Percentiles rank a stretch among this genome's conserved stretches.
These are phyloP conservation scores for Kryphioiulus occultus DNA, from an alignment of 2,888 invertebrate species.

Conservation along the genomic window DNA sequence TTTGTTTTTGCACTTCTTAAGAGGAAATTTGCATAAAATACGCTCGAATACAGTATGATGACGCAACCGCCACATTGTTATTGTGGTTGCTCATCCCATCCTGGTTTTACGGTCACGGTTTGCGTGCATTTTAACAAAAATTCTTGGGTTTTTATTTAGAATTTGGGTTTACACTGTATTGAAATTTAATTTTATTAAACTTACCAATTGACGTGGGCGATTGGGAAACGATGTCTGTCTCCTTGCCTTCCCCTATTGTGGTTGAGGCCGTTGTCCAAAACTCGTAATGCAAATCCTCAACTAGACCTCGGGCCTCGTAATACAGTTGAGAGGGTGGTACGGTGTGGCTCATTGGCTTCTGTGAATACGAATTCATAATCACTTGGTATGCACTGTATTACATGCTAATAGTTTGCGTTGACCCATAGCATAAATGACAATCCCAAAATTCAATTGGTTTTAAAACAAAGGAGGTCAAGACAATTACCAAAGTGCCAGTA, in stretches of 20 bases:
- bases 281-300: conserved; percentile 58
- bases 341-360: conserved; percentile 52
- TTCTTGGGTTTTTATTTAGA: too few relatives aligned
- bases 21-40: too few relatives aligned
- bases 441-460: too few relatives aligned
- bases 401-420: neutral
- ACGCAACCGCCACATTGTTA: too few relatives aligned
- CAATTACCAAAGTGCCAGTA: too few relatives aligned
- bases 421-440: too few relatives aligned
- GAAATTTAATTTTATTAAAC: conserved; percentile 32
- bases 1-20: too few relatives aligned
- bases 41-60: too few relatives aligned
- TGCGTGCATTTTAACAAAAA: too few relatives aligned
- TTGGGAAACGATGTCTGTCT: conserved; percentile 78
- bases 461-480: too few relatives aligned
- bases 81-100: too few relatives aligned
- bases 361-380: neutral
- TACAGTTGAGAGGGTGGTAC: conserved; percentile 53
- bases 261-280: conserved; percentile 82
- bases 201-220: conserved; percentile 73
- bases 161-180: neutral
- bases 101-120: too few relatives aligned
- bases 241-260: conserved; percentile 82
- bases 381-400: neutral
- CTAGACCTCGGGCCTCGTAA: conserved; percentile 53